A percentile compares a stretch with the other conserved stretches of the same genome.
phyloP scores from a whole-genome alignment of 2,113 vertebrate species.

The Alectura lathami region DNA sequence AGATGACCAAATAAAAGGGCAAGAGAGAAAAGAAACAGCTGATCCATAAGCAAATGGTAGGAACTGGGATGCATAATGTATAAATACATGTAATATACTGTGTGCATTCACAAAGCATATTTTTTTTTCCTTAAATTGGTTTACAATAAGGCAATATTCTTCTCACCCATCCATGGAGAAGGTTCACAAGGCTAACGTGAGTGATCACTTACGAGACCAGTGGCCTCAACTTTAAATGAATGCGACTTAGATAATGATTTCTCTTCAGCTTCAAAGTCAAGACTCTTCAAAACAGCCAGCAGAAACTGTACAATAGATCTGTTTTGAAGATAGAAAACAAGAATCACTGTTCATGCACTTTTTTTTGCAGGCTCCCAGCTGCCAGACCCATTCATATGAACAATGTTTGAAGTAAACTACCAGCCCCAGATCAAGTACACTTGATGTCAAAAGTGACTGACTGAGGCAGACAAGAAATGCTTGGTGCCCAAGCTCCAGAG shows the following conservation, averaged over 20 bases:
- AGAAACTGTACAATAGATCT: conserved; percentile 54
- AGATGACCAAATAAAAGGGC: neutral
- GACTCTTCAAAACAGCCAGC: conserved; percentile 57
- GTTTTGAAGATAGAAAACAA: conserved; percentile 66
- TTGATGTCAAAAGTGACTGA: conserved; percentile 61
- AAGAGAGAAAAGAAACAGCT: conserved; percentile 16
- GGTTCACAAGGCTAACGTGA: conserved; percentile 43
- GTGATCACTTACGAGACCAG: conserved; percentile 18
- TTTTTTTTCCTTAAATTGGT: neutral
- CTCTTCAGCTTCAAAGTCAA: conserved; percentile 58
- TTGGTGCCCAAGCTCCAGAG: conserved; percentile 53
- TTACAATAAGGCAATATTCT: conserved; percentile 3
- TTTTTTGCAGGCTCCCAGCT: conserved; percentile 51
- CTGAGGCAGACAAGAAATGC: conserved; percentile 39
- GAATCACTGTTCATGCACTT: conserved; percentile 62
- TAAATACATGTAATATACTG: neutral
- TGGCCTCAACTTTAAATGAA: conserved; percentile 41
- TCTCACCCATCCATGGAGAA: neutral
- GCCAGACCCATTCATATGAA: conserved; percentile 58
- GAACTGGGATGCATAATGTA: neutral
- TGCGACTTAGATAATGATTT: conserved; percentile 22
- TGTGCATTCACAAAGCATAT: neutral
- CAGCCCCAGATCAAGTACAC: conserved; percentile 65
- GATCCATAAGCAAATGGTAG: neutral
- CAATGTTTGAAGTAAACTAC: conserved; percentile 68